Conservation (phyloP, 2,113 vertebrate species). For the Pipa parva region DNA sequence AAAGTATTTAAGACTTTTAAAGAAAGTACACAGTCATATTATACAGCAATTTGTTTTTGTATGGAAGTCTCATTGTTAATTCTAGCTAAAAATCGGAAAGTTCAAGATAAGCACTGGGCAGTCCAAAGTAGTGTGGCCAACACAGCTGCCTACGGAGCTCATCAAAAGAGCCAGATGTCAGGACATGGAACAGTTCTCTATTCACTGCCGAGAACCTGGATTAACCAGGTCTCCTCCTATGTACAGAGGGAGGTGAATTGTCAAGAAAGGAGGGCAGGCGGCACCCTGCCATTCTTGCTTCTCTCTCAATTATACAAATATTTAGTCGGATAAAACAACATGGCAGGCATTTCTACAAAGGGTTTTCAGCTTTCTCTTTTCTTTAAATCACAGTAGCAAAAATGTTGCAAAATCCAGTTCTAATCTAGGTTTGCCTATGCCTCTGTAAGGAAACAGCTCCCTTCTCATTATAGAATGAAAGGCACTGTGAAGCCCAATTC, state of each 20-base stretch:
- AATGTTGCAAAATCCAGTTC: slow-evolving; percentile 32
- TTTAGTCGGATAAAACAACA: slow-evolving; percentile 40
- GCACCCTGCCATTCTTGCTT: slow-evolving; percentile 42
- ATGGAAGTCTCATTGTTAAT: too few species aligned
- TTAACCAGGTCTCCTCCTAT: slow-evolving; percentile 56
- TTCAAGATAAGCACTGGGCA: not conserved
- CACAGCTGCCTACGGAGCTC: slow-evolving; percentile 44
- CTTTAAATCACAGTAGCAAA: slow-evolving; percentile 35
- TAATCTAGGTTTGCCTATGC: slow-evolving; percentile 9
- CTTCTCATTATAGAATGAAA: slow-evolving; percentile 1
- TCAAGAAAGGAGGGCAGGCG: slow-evolving; percentile 37
- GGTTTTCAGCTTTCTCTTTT: slow-evolving; percentile 12
- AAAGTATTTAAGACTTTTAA: too few species aligned
- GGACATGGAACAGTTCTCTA: slow-evolving; percentile 32
- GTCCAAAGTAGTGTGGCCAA: slow-evolving; percentile 45
- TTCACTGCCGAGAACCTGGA: slow-evolving; percentile 37
- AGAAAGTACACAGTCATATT: too few species aligned
- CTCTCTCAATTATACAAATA: slow-evolving; percentile 46
- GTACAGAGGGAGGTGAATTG: slow-evolving; percentile 42
- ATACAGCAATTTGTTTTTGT: too few species aligned
- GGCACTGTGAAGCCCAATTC: slow-evolving; percentile 1
- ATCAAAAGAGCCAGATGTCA: slow-evolving; percentile 53
- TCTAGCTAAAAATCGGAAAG: too few species aligned
- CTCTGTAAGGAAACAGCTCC: slow-evolving; percentile 21
- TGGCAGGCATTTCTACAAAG: slow-evolving; percentile 34